Evolutionary conservation across 2,888 invertebrate genomes (phyloP), one percentile per base, ranked within the genome.

Genomic region (Quadroppia sp.): DNA sequence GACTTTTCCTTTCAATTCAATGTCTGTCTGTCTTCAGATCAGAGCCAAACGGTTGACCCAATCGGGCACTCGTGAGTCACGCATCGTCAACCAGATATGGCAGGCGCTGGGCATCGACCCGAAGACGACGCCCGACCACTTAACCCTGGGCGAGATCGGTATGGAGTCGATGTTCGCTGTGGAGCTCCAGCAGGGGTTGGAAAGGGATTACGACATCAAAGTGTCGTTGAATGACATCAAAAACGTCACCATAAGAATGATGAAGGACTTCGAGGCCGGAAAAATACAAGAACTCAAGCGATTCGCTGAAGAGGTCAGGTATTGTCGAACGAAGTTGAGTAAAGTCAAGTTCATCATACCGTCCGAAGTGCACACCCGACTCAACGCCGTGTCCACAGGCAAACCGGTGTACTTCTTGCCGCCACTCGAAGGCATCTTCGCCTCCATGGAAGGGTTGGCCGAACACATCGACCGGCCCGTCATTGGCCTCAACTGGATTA

Each of bases 121-220:
- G 0, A 25, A 72, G 1, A 72, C 72, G 1, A 25, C 56, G 2
- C 64, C 72, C 4, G 64, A 72, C n/a, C 64, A 72, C 40, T 87
- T 90, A 6, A 90, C 89, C 56, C 85, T 99, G 67, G 94, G 94
- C 36, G 98, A 99, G 82, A 87, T 99, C 48, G 98, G 98, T 76
- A 92, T 99, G 89, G 98, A 99, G 82, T 97, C 97, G 1, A 85
- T 99, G 78, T 98, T 98, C 97, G 96, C 96, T 61, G 95, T 98
- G 1, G 98, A 99, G 86, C 94, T 99, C 81, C 97, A 97, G 83
- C 96, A n/a, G n/a, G n/a, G n/a, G n/a, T n/a, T n/a, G n/a, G n/a
- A n/a, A n/a, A n/a, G n/a, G n/a, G n/a, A n/a, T n/a, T n/a, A n/a
- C n/a, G n/a, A n/a, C n/a, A n/a, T n/a, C n/a, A n/a, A n/a, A n/a